phyloP scores from a whole-genome alignment of 2,888 invertebrate genomes.

The Nomada fabriciana region DNA sequence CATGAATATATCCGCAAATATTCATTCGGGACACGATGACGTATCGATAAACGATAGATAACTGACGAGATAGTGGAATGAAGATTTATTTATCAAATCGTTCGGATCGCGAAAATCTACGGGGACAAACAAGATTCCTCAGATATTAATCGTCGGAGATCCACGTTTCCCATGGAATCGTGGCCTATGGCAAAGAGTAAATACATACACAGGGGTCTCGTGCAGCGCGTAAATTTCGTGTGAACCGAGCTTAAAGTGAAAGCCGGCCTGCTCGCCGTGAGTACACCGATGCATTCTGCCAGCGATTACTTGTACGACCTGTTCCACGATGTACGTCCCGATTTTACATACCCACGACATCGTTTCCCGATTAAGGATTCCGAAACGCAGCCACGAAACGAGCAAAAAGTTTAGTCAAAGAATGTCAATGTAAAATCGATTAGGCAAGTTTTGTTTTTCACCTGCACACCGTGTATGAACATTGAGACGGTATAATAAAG shows the following conservation, averaged over 20 bases:
- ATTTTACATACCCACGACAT: slow-evolving; percentile 62
- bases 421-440: slow-evolving; percentile 47
- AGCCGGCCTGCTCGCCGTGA: slow-evolving; percentile 58
- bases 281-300: slow-evolving; percentile 54
- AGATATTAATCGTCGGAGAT: slow-evolving; percentile 19
- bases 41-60: background rate
- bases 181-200: background rate
- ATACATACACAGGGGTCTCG: slow-evolving; percentile 17
- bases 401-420: slow-evolving; percentile 32
- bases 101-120: background rate
- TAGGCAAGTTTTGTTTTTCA: slow-evolving; percentile 28
- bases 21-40: background rate
- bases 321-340: slow-evolving; percentile 59
- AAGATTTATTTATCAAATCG: slow-evolving; percentile 8
- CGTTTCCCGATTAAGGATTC: slow-evolving; percentile 59
- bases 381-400: slow-evolving; percentile 45
- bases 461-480: background rate
- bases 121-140: slow-evolving; percentile 11
- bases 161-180: slow-evolving; percentile 26
- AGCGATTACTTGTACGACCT: slow-evolving; percentile 57
- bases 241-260: slow-evolving; percentile 67
- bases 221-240: slow-evolving; percentile 45
- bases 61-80: background rate
- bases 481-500: background rate
- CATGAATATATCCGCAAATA: background rate